phyloP scores from a whole-genome alignment of 1,140 invertebrate genomes.

The Gonatopus flavifemur region DNA sequence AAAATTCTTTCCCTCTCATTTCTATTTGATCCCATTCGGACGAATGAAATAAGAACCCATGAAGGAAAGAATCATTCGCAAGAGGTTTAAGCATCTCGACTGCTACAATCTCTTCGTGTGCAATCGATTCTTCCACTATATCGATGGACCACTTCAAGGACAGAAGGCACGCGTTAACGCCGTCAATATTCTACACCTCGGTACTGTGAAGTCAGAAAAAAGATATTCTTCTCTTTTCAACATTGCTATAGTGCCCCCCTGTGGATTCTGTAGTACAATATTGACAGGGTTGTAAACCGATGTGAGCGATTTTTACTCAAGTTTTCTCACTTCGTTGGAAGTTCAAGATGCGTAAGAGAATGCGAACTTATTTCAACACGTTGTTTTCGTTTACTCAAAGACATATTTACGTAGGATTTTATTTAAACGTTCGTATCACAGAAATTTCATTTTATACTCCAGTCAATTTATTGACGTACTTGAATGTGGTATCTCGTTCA shows the following conservation, averaged over 20 bases:
- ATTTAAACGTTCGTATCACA: no score
- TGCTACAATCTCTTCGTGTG: constrained; percentile 31
- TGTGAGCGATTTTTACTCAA: constrained; percentile 31
- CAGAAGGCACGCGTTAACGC: constrained; percentile 29
- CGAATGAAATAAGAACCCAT: no score
- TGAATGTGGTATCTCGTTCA: no score
- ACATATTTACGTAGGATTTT: no score
- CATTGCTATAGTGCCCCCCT: constrained; percentile 5
- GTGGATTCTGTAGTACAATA: constrained; percentile 27
- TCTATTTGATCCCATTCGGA: no score
- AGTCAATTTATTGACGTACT: no score
- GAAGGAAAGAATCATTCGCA: no score
- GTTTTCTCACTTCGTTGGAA: constrained; percentile 31
- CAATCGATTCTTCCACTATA: constrained; percentile 38
- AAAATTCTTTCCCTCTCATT: no score
- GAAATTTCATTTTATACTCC: no score
- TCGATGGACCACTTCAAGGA: constrained; percentile 32
- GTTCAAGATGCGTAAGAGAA: no score
- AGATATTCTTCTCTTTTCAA: constrained; percentile 10
- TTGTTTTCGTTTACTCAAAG: no score
- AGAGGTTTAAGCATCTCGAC: constrained; percentile 32
- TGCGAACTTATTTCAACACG: no score
- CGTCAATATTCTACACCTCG: constrained; percentile 3
- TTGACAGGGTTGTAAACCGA: constrained; percentile 40
- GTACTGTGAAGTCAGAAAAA: constrained; percentile 21